These are phyloP conservation scores for Numenius arquata DNA, from an alignment of 2,113 vertebrate genomes.

Conservation along the genomic window DNA sequence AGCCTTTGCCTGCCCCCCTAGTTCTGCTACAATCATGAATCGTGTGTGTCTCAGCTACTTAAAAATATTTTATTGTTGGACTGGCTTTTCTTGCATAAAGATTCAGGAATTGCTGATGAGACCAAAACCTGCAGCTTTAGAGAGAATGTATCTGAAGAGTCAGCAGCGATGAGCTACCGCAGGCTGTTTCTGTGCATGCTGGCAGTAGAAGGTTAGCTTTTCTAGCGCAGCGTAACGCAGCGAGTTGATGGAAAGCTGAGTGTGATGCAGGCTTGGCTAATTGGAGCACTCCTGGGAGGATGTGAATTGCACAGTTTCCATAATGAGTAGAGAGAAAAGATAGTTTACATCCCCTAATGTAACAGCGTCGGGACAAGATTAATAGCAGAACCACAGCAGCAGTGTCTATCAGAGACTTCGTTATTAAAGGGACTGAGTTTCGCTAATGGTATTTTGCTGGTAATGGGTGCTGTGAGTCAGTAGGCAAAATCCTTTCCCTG, in stretches of 20 bases:
- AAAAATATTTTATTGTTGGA: neutral
- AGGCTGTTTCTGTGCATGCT: slow-evolving; percentile 30
- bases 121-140: slow-evolving; percentile 53
- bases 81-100: neutral
- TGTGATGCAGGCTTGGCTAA: slow-evolving; percentile 49
- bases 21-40: neutral
- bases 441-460: slow-evolving; percentile 31
- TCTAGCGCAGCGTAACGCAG: neutral
- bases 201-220: slow-evolving; percentile 13
- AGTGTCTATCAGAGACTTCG: slow-evolving; percentile 30
- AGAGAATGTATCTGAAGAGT: slow-evolving; percentile 54
- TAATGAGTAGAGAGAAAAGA: slow-evolving; percentile 59
- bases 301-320: slow-evolving; percentile 49
- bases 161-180: neutral
- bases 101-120: slow-evolving; percentile 48
- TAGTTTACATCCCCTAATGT: slow-evolving; percentile 57
- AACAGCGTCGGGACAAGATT: slow-evolving; percentile 49
- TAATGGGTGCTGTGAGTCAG: slow-evolving; percentile 20
- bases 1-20: neutral
- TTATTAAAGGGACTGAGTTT: slow-evolving; percentile 41
- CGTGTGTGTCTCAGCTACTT: neutral
- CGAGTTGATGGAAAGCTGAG: slow-evolving; percentile 45
- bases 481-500: slow-evolving; percentile 14
- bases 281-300: slow-evolving; percentile 65
- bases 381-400: slow-evolving; percentile 31